These are phyloP conservation scores for Centrocercus urophasianus DNA, from an alignment of 2,113 vertebrate genomes.

Conservation along the genomic window DNA sequence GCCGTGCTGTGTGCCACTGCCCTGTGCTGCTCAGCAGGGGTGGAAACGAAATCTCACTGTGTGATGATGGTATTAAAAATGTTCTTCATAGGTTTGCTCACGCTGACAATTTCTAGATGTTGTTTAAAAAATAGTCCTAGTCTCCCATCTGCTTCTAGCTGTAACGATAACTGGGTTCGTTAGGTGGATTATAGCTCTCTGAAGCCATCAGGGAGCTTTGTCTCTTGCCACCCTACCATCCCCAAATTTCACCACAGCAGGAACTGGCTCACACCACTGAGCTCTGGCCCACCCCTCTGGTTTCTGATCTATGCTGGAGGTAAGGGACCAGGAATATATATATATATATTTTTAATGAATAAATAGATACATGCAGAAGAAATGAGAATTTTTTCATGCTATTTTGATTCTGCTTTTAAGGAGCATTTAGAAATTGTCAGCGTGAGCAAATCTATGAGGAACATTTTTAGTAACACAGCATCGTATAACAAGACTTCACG, in stretches of 20 bases:
- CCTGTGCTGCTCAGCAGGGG: not conserved
- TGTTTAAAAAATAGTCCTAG: slow-evolving; percentile 50
- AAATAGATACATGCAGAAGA: too few species aligned
- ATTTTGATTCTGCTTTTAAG: too few species aligned
- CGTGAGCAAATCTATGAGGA: too few species aligned
- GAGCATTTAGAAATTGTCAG: too few species aligned
- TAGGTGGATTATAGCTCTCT: slow-evolving; percentile 50
- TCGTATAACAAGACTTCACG: too few species aligned
- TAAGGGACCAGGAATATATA: too few species aligned
- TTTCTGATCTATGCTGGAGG: too few species aligned
- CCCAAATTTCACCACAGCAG: not conserved
- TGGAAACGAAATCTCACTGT: not conserved
- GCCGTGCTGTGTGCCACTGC: not conserved
- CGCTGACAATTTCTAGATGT: slow-evolving; percentile 35
- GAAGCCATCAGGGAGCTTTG: slow-evolving; percentile 7
- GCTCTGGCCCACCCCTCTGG: not conserved
- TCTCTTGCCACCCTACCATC: not conserved
- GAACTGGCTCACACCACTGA: accelerated
- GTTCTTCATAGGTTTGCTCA: slow-evolving; percentile 50
- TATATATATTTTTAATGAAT: too few species aligned
- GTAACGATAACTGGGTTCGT: slow-evolving; percentile 64
- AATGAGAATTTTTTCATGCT: too few species aligned
- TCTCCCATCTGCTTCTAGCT: slow-evolving; percentile 39
- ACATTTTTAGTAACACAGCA: too few species aligned
- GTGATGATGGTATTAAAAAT: slow-evolving; percentile 25